Evolutionary conservation across 2,113 vertebrate genomes (phyloP), one percentile per base, ranked within the genome.

Genomic region (Verasper variegatus): DNA sequence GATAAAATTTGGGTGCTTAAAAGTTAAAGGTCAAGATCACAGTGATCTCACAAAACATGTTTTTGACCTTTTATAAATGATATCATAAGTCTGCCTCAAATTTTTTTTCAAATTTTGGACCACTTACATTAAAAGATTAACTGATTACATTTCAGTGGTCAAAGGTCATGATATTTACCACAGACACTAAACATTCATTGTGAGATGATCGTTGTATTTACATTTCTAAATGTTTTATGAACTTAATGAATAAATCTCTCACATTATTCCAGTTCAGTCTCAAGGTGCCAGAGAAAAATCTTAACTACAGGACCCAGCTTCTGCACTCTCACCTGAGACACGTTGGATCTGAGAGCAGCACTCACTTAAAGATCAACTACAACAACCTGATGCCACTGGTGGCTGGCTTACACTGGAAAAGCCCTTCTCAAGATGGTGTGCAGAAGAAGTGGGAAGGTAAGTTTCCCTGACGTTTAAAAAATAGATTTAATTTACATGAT

Each of bases 381-480:
- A 95, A 94, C 26, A 91, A 95, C 83, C 82, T 76, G 2, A 83
- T 93, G 76, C 95, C 93, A 0, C 92, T 96, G 21, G 90, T 95
- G 81, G 95, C 85, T 2, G 94, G 93, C 17, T 78, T 96, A 37
- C 93, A 92, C 80, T 97, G 96, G 96, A 96, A 94, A 77, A 94
- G 94, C 3, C 55, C 83, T 0, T 90, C 95, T 1, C 80, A 81
- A 84, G 86, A 90, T 4, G 4, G 71, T 5, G 60, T 76, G 24
- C 89, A 92, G 72, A 94, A 86, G 73, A 96, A 90, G 69, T 96
- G 94, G 95, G 96, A 97, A 95, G 96, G 96, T 96, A 66, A 68
- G 26, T 20, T 51, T 31, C 31, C 31, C 31, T 31, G 31, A 31
- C 6, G 5, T 7, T 51, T 51, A 18, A 54, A 54, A 9, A 31